Conservation (phyloP, 30 jellyfish, hydroid and myxozoan species). For the Catostylus mosaicus region DNA sequence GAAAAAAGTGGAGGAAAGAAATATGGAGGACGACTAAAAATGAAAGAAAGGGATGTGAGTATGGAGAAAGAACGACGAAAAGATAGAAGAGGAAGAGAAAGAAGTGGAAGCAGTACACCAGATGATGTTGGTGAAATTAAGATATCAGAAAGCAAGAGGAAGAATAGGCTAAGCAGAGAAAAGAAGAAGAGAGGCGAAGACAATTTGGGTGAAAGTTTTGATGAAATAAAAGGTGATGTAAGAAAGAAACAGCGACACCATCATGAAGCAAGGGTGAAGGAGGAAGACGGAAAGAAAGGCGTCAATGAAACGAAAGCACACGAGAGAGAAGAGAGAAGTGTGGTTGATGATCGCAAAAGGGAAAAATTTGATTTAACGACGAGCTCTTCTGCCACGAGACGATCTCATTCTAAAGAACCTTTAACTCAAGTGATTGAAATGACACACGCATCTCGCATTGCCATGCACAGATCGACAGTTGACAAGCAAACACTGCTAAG, state of each 20-base stretch:
- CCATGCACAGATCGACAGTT: neutral
- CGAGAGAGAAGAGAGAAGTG: neutral
- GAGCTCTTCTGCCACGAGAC: neutral
- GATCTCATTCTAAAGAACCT: neutral
- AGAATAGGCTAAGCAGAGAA: neutral
- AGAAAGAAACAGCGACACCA: neutral
- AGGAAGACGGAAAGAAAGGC: neutral
- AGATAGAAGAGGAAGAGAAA: neutral
- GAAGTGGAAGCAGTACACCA: neutral
- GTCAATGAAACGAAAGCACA: neutral
- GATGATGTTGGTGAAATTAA: slow-evolving; percentile 1
- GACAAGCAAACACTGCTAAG: neutral
- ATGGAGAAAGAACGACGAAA: neutral
- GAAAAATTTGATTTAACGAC: neutral
- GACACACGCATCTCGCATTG: neutral
- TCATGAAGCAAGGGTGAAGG: neutral
- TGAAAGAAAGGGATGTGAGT: neutral
- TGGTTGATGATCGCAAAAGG: neutral
- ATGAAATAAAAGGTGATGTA: too few relatives aligned
- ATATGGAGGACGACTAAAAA: neutral
- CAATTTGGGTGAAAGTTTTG: neutral
- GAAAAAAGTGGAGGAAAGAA: neutral
- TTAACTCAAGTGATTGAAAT: neutral
- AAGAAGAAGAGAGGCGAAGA: neutral
- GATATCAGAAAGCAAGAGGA: neutral